Conservation (phyloP, 2,113 vertebrate genomes). For the Catharus bicknelli region DNA sequence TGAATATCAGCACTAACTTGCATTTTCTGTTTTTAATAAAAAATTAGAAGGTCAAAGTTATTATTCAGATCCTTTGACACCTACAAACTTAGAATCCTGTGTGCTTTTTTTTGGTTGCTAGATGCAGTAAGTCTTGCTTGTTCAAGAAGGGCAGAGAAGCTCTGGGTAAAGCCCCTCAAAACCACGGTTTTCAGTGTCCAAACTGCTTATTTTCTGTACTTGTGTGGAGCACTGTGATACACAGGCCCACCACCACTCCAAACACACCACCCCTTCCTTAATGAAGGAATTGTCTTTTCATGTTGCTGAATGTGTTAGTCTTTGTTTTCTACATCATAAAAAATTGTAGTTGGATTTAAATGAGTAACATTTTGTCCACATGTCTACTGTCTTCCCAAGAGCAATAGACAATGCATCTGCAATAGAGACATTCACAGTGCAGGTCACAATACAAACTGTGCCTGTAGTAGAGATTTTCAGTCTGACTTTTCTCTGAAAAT, state of each 20-base stretch:
- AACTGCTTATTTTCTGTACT: neutral
- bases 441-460: neutral
- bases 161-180: neutral
- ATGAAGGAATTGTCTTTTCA: neutral
- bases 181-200: neutral
- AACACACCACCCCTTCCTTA: neutral
- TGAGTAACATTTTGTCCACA: neutral
- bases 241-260: neutral
- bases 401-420: accelerated
- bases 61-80: neutral
- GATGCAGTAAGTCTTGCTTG: neutral
- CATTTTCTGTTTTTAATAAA: neutral
- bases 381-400: neutral
- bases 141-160: neutral
- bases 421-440: neutral
- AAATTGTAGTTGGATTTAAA: neutral
- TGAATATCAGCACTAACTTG: neutral
- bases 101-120: neutral
- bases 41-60: neutral
- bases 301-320: neutral
- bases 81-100: neutral
- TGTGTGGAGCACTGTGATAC: neutral
- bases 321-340: neutral
- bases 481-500: neutral
- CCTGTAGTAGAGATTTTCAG: neutral